Conservation (phyloP, 2,113 vertebrate species). For the Rhea pennata region DNA sequence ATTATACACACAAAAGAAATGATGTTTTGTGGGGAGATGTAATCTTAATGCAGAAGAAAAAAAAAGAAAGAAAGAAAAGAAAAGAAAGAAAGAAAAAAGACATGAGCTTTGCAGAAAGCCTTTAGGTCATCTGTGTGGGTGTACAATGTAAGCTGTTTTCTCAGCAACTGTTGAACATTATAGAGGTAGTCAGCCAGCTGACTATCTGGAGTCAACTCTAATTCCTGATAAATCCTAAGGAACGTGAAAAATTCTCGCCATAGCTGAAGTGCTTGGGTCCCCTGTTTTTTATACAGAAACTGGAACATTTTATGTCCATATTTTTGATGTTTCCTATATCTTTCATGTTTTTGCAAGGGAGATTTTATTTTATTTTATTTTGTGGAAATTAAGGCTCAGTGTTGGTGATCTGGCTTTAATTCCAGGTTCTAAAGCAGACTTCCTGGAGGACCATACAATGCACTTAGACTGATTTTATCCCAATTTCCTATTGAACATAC, state of each 20-base stretch:
- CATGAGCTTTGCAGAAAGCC: neutral
- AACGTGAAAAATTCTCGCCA: neutral
- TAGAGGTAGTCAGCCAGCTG: neutral
- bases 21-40: neutral
- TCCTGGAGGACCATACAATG: neutral
- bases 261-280: neutral
- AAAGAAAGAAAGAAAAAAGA: neutral
- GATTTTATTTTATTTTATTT: neutral
- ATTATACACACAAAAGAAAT: neutral
- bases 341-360: neutral
- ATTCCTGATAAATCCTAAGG: slow-evolving; percentile 1
- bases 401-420: neutral
- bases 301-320: neutral
- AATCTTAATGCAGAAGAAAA: neutral
- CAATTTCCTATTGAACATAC: neutral
- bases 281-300: neutral
- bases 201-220: neutral
- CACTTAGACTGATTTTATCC: neutral
- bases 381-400: neutral
- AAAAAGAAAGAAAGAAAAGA: neutral
- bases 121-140: neutral
- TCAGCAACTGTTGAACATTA: neutral
- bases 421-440: neutral
- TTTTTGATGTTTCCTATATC: neutral
- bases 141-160: neutral